Conservation (phyloP, 2,797 vertebrate genomes). For the Alfaro cultratus region DNA sequence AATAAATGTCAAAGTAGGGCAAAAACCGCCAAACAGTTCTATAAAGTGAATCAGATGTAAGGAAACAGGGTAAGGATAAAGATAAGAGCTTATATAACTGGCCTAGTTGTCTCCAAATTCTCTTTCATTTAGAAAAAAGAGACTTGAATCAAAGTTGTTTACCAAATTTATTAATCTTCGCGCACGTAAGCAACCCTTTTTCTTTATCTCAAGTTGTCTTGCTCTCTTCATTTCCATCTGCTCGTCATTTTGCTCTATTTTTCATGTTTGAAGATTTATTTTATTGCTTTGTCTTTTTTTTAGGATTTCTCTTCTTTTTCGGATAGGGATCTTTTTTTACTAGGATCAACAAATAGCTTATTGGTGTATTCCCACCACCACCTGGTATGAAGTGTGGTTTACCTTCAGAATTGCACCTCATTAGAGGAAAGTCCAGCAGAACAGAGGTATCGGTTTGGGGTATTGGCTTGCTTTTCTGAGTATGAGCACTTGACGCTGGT, state of each 20-base stretch:
- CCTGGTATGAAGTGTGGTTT: too few species aligned
- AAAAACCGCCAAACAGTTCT: conserved; percentile 47
- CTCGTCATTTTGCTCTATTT: neutral
- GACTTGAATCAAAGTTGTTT: conserved; percentile 54
- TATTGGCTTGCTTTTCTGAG: too few species aligned
- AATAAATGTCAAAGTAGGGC: conserved; percentile 61
- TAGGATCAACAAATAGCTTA: too few species aligned
- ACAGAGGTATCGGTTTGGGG: too few species aligned
- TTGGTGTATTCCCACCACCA: too few species aligned
- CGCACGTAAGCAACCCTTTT: conserved; percentile 20
- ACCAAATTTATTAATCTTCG: conserved; percentile 62
- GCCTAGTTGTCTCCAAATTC: conserved; percentile 45
- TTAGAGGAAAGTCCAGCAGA: too few species aligned
- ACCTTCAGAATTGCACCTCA: too few species aligned
- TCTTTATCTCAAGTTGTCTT: conserved; percentile 18
- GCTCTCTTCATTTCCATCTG: conserved; percentile 2
- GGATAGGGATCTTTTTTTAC: too few species aligned
- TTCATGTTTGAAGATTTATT: conserved; percentile 3
- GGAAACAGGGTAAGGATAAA: conserved; percentile 28
- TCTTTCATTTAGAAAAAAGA: conserved; percentile 43
- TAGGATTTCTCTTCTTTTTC: too few species aligned
- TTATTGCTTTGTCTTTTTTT: neutral
- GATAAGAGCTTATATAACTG: conserved; percentile 54
- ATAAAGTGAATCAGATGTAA: conserved; percentile 63
- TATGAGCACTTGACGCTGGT: too few species aligned